Evolutionary conservation across 2,113 vertebrate genomes (phyloP), one percentile per base, ranked within the genome.

Genomic region (Nematolebias whitei): DNA sequence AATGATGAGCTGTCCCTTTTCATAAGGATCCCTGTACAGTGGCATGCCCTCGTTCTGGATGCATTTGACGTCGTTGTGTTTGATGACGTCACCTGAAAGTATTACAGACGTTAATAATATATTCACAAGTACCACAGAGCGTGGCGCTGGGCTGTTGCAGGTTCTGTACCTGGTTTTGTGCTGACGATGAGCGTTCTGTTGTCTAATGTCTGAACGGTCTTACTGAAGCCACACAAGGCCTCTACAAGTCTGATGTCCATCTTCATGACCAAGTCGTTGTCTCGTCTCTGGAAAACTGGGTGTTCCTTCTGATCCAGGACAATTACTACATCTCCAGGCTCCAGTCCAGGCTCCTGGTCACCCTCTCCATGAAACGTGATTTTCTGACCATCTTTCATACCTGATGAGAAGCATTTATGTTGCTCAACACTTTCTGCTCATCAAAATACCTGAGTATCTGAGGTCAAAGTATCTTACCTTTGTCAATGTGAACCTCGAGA

Each of bases 371-470:
- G 91, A 82, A 98, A 97, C 52, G 96, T 93, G 44, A 99, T 95
- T 89, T 94, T 99, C 83, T 99, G 98, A 23, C 95, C 94, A 49
- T 98, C 96, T 87, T 94, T 97, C 96, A 99, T 98, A 73, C 98
- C 98, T 99, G 45, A 3, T 22, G 2, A 49, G 66, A 0, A 79
- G 8, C 2, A 57, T 29, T 41, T 6, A 50, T 47, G 2, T 62
- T 1, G n/a, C 8, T 48, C 61, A 1, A 10, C 5, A 10, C 9
- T 10, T 10, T 35, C 32, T 35, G 10, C 29, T 22, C 9, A 10
- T 10, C 5, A 23, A 16, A 4, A 15, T 11, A 39, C 10, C 23
- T 41, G 7, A 2, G 22, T 45, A 22, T 45, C 35, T 12, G 2
- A 15, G 23, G 23, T 26, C 4, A 19, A 10, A 5, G 8, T 1